Evolutionary conservation across 2,113 vertebrate genomes (phyloP), one percentile per base, ranked within the genome.

Genomic region (Hippoglossus stenolepis): DNA sequence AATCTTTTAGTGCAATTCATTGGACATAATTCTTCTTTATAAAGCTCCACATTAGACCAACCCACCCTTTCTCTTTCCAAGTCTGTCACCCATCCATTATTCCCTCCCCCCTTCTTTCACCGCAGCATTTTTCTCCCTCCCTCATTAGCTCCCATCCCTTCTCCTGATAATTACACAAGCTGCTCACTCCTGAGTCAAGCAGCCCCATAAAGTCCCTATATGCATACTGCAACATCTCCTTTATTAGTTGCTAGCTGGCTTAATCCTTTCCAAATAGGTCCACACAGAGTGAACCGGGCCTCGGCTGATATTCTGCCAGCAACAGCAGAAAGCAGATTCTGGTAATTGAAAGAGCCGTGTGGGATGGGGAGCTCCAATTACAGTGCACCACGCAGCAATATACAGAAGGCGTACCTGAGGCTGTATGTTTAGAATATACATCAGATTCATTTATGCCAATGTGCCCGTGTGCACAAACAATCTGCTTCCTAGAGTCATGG

Each of bases 181-280:
- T 89, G 80, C 80, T 87, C 80, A 81, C 78, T 70, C 68, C 80
- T 31, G 51, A 92, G 77, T 83, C 82, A 80, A 78, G 56, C 87
- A 53, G 64, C 76, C 59, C 70, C 63, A 82, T 90, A 82, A 87
- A 83, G 74, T 49, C 69, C 65, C 69, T 73, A 78, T 80, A 86
- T 83, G 84, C 83, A 89, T 79, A 76, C 84, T 58, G 70, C 83
- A 89, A 88, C 82, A 76, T 63, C 74, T 75, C 84, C 66, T 87
- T 89, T 90, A 92, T 92, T 88, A 91, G 88, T 73, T 83, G 82
- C 82, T 53, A 35, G 79, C 80, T 66, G 71, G 49, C 87, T 78
- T 89, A 89, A 89, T 91, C 83, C 78, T 57, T 69, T 28, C 68
- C 76, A 87, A 90, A 89, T 77, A 82, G 74, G 76, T 77, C 80